Conservation (phyloP, 1,140 invertebrate genomes). For the Drosophila ogumai region DNA sequence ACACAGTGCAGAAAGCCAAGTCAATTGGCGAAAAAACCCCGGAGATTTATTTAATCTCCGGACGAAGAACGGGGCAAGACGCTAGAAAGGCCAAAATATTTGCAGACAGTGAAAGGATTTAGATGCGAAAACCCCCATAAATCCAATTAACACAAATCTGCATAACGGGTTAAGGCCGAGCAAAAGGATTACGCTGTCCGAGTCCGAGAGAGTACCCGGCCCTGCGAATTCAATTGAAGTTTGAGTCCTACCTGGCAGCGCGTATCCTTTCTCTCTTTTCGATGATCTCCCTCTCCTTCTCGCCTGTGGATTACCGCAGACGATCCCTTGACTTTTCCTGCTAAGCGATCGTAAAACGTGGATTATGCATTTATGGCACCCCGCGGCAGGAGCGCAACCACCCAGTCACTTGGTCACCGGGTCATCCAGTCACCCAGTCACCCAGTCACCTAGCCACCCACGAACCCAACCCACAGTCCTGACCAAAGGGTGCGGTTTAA, state of each 20-base stretch:
- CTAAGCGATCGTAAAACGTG: slow-evolving; percentile 80
- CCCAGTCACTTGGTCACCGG: slow-evolving; percentile 9
- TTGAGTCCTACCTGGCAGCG: slow-evolving; percentile 19
- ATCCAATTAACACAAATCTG: slow-evolving; percentile 85
- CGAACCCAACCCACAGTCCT: slow-evolving; percentile 5
- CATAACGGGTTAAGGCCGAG: slow-evolving; percentile 60
- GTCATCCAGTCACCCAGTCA: slow-evolving; percentile 1
- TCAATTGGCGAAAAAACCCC: slow-evolving; percentile 78
- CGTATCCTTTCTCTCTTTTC: neutral
- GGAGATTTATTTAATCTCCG: slow-evolving; percentile 67
- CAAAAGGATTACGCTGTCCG: slow-evolving; percentile 34
- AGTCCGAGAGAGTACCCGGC: neutral
- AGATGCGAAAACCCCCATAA: slow-evolving; percentile 75
- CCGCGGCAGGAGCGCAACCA: slow-evolving; percentile 27
- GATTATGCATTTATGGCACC: slow-evolving; percentile 78
- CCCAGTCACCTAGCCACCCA: neutral
- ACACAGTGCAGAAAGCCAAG: slow-evolving; percentile 17
- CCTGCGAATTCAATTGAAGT: slow-evolving; percentile 63
- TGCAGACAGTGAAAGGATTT: slow-evolving; percentile 84
- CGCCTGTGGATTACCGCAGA: slow-evolving; percentile 74
- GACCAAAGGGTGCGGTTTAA: slow-evolving; percentile 70
- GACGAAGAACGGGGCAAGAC: slow-evolving; percentile 46
- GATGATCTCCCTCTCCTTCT: neutral
- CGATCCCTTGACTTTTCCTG: slow-evolving; percentile 82
- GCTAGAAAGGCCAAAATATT: slow-evolving; percentile 76